Base-by-base conservation (phyloP, 2,113 vertebrate genomes). In the Mobula birostris region DNA sequence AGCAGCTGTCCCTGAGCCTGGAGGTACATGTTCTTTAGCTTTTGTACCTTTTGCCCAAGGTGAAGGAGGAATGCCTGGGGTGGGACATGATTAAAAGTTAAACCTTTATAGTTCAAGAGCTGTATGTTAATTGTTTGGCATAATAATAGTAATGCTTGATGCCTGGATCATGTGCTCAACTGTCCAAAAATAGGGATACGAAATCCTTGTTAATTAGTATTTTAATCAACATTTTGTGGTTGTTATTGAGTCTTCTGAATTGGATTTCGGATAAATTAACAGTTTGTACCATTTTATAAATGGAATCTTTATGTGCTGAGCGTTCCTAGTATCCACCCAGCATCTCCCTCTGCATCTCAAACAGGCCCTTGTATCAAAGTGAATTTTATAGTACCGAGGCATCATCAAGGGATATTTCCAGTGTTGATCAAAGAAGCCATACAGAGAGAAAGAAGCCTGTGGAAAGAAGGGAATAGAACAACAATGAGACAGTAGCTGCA, bases 331-430 rank as follows among this genome's bases (percentile, higher is more conserved):
- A 32, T 48, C 1, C 79, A 82, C 40, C 36, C 48, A 2, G 24
- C 80, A 27, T 24, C 29, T 19, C 12, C 29, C 32, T 90, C 63
- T 66, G 61, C 61, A 90, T n/a, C 24, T 7, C 85, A 63, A 88
- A 61, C 61, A 63, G 11, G 58, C 58, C 58, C 61, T 88, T 24
- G 2, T 19, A 90, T 90, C 85, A 90, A 90, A 90, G 85, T 68
- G 85, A 90, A 90, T 90, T 66, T 29, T 90, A 32, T 68, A 66
- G 61, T 0, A 66, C 29, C 8, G 14, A 14, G 27, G 29, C 27
- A n/a, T 27, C 85, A 68, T 90, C 85, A 90, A 90, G 66, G 85
- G 21, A 90, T 32, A 9, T 68, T 90, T 32, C 85, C 66, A 32
- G 29, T 66, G 27, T 17, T 32, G 29, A 36, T 90, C 61, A 19